Evolutionary conservation across 2,888 invertebrate species (phyloP), one percentile per base, ranked within the genome.

Genomic region (Criorhina ranunculi): DNA sequence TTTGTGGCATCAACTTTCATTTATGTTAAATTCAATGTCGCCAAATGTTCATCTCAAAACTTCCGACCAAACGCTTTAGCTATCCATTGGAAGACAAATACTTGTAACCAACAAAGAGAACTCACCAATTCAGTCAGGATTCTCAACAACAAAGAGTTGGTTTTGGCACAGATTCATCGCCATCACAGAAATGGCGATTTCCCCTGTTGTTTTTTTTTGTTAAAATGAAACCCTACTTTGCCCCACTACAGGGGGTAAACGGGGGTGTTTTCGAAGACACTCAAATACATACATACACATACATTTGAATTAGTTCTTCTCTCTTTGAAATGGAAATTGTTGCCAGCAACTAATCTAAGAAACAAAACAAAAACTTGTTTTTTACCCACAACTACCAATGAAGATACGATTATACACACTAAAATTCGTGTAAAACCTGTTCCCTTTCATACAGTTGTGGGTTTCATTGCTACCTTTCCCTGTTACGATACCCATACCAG

Each of bases 251-350:
- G 53, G 66, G 44, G 62, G 55, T 40, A 57, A 42, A 76, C 62
- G 76, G 33, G 57, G 51, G 44, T 78, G 64, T 51, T 46, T 77
- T 46, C 19, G 70, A 60, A 82, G 59, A 55, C 49, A 40, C 67
- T 46, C 19, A 64, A 60, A 82, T 53, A 55, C 49, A 40, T 60
- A 60, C 67, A 12, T 4, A 8, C 29, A 62, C 69, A 60, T 53
- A n/a, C 5, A 53, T 35, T 31, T 8, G 62, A 55, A 60, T 60
- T 40, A 37, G 57, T 64, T 53, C 46, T 15, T 66, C 66, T 70
- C 53, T 69, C 67, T 69, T 49, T 62, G 57, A 78, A 78, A 72
- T 69, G 51, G 69, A 75, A 75, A 78, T 80, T 85, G 85, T 85
- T 85, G 80, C 85, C 42, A 60, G 80, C 80, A 80, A 80, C 79